A percentile compares a stretch with the other conserved stretches of the same genome.
phyloP scores from a whole-genome alignment of 2,113 vertebrate genomes.

The Eulemur rufifrons region DNA sequence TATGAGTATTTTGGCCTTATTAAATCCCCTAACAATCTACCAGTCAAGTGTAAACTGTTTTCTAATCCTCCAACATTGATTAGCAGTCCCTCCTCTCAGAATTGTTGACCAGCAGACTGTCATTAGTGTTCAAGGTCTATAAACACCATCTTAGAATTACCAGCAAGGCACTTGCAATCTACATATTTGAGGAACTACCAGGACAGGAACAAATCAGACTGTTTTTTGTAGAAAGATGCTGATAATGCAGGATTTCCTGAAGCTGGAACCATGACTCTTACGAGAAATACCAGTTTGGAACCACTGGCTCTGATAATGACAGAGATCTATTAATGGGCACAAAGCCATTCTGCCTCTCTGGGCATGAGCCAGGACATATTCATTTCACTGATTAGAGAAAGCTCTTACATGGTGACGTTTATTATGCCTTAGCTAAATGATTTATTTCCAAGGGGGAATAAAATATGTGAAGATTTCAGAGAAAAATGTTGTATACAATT shows the following conservation, averaged over 20 bases:
- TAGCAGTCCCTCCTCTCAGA: neutral
- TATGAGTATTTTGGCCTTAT: neutral
- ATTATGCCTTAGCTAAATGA: conserved; percentile 56
- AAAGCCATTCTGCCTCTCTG: conserved; percentile 39
- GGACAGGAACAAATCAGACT: neutral
- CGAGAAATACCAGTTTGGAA: conserved; percentile 50
- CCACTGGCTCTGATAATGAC: conserved; percentile 8
- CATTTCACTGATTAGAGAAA: conserved; percentile 57
- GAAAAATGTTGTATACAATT: neutral
- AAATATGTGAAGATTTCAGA: neutral
- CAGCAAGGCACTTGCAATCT: neutral
- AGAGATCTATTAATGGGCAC: conserved; percentile 38
- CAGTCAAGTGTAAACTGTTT: neutral
- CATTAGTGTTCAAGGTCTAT: neutral
- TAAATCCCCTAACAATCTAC: neutral
- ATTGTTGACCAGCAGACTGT: neutral
- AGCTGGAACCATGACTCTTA: conserved; percentile 27
- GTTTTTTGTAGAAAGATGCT: conserved; percentile 37
- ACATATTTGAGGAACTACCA: neutral
- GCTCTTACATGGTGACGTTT: neutral
- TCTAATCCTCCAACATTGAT: neutral
- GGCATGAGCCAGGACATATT: neutral
- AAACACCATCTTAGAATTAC: neutral
- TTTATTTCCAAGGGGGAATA: neutral
- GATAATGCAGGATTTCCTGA: conserved; percentile 37